Evolutionary conservation across 2,888 invertebrate genomes (phyloP), one percentile per base, ranked within the genome.

Genomic region (Drosophila anomelani): DNA sequence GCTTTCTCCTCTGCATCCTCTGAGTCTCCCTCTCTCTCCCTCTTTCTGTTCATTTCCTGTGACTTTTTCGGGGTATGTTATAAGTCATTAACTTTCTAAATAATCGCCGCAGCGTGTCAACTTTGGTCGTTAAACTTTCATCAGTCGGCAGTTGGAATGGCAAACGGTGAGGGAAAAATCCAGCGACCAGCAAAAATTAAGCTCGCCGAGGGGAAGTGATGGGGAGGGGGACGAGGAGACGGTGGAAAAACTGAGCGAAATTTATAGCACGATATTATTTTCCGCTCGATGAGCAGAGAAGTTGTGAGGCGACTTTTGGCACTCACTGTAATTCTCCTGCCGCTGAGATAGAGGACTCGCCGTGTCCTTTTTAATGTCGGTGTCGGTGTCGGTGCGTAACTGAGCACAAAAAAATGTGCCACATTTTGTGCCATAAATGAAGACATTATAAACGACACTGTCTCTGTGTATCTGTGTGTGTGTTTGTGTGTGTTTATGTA

Each of bases 281-380:
- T 86, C 89, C 89, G 90, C 89, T 86, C 88, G 89, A 85, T 89
- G 85, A 89, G 85, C 85, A 86, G 88, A 89, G 88, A 85, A 85
- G 84, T 89, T 88, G 84, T 85, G 71, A 82, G 89, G 89, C 88
- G 86, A 89, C 86, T 85, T 89, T 85, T 89, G 88, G 84, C 84
- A 81, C 89, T 86, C 68, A 76, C 73, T 88, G 75, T 64, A 53
- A 47, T 53, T 57, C 64, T 29, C 39, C 43, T 75, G 36, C 32
- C 34, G 66, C 64, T 46, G 26, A 63, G 47, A 64, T 66, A 49
- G 41, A 43, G 64, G 43, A 36, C 51, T 32, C 44, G 38, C 51
- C 38, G 56, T 46, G 51, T 87, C 72, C 76, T 74, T 77, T 80
- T 89, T 29, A 20, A 44, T 41, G 44, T 87, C 47, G 34, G 56